phyloP scores from a whole-genome alignment of 2,888 invertebrate genomes.

The Chromoteleia sp. region DNA sequence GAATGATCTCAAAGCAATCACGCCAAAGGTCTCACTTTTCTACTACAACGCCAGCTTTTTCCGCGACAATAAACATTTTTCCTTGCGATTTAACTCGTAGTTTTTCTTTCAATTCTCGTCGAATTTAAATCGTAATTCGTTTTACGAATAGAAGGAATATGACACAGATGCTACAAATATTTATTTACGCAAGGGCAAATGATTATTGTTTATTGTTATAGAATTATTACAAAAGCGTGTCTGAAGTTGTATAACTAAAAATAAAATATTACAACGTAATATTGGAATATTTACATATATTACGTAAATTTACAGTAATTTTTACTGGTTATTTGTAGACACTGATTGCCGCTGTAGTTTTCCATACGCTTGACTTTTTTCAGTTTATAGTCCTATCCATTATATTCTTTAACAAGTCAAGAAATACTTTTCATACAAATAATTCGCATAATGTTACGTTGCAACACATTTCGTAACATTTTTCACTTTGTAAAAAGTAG shows the following conservation, averaged over 20 bases:
- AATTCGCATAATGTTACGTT: conserved; percentile 22
- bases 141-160: not conserved
- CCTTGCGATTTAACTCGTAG: conserved; percentile 5
- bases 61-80: conserved; percentile 17
- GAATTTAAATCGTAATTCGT: conserved; percentile 5
- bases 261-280: too few species aligned
- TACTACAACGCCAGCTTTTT: conserved; percentile 9
- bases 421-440: conserved; percentile 33
- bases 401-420: conserved; percentile 17
- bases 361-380: too few species aligned
- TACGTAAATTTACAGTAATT: too few species aligned
- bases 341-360: too few species aligned
- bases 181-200: not conserved
- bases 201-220: not conserved
- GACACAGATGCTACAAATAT: not conserved
- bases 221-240: too few species aligned
- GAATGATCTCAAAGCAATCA: conserved; percentile 5
- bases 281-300: too few species aligned
- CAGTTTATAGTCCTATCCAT: too few species aligned
- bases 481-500: conserved; percentile 32
- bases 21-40: conserved; percentile 7
- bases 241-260: too few species aligned
- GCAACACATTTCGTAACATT: conserved; percentile 29
- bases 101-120: conserved; percentile 7
- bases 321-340: too few species aligned